Evolutionary conservation across 2,113 vertebrate genomes (phyloP).

Genomic region (Centropus unirufus): DNA sequence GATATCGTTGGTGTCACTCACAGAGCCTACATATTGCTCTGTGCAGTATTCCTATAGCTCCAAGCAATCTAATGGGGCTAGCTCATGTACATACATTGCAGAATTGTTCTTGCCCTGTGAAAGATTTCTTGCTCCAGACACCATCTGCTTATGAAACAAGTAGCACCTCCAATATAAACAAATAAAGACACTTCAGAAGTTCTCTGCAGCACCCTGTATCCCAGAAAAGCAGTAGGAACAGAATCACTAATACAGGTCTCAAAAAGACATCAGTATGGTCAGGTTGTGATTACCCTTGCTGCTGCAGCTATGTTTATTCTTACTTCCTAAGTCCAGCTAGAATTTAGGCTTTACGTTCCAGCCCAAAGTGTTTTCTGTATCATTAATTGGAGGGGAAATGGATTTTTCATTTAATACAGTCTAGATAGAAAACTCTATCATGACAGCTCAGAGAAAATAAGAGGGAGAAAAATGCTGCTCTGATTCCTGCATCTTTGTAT

Average conservation of each 20-base stretch:
- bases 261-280: not conserved
- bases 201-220: not conserved
- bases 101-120: not conserved
- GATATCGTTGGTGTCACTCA: not conserved
- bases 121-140: not conserved
- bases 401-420: slow-evolving; percentile 42
- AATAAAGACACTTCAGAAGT: not conserved
- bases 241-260: not conserved
- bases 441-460: slow-evolving; percentile 1
- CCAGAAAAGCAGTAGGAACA: not conserved
- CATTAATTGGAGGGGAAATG: slow-evolving; percentile 24
- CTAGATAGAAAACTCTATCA: not conserved
- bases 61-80: not conserved
- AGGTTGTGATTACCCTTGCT: slow-evolving; percentile 4
- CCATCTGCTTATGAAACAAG: not conserved
- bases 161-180: not conserved
- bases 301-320: not conserved
- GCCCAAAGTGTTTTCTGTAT: slow-evolving; percentile 13
- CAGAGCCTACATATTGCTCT: not conserved
- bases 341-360: not conserved
- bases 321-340: not conserved
- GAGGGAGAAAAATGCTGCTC: not conserved
- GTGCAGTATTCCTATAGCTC: not conserved
- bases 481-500: not conserved
- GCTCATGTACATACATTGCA: not conserved